These are phyloP conservation scores for Marcusenius ussheri DNA, from an alignment of 2,113 vertebrate species.

Conservation along the genomic window DNA sequence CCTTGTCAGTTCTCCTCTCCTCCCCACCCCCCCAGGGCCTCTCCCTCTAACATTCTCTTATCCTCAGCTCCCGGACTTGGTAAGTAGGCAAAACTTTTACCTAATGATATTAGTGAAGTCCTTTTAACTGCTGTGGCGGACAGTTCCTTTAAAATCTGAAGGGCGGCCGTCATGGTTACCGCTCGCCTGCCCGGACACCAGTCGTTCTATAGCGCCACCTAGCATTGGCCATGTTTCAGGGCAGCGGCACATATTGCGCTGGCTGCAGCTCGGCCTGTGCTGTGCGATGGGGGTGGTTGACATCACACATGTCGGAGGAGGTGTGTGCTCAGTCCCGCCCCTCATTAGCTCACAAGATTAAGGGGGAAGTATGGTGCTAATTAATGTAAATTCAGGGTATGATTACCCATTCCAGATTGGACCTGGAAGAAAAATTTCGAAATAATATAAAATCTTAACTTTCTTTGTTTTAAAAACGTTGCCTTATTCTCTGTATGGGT, in stretches of 20 bases:
- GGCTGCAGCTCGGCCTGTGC: neutral
- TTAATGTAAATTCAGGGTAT: neutral
- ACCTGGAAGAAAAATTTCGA: neutral
- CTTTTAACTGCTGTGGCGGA: neutral
- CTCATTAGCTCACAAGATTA: neutral
- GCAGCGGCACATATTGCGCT: neutral
- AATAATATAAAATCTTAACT: neutral
- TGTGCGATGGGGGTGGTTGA: neutral
- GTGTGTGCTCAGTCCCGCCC: neutral
- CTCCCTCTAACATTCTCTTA: constrained; percentile 52
- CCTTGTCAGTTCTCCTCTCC: constrained; percentile 38
- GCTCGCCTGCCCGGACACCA: neutral
- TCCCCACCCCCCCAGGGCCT: constrained; percentile 8
- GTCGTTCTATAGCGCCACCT: neutral
- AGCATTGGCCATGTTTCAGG: neutral
- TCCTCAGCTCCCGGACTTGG: constrained; percentile 60
- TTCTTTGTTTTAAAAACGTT: neutral
- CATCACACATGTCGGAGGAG: neutral
- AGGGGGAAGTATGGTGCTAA: neutral
- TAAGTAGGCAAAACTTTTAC: constrained; percentile 71
- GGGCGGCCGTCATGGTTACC: neutral
- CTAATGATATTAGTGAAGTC: constrained; percentile 42
- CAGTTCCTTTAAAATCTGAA: neutral
- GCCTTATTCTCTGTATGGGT: neutral
- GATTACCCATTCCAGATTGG: neutral